Evolutionary conservation across 2,888 invertebrate genomes (phyloP), one percentile per base, ranked within the genome.

Genomic region (Phortica magna): DNA sequence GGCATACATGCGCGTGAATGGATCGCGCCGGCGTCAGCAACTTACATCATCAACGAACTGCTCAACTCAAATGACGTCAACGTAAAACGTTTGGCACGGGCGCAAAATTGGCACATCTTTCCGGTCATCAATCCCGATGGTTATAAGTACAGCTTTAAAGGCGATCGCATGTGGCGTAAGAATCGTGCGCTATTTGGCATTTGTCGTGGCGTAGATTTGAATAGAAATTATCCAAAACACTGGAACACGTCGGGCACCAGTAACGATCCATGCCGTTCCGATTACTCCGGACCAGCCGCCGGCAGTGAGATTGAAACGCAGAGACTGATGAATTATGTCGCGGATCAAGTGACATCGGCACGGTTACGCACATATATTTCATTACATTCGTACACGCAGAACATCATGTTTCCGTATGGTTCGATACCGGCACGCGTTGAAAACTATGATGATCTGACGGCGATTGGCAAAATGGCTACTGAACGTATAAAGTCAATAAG

Each of bases 101-200:
- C 88, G 7, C 90, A 87, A 39, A 96, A 96, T 90, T 96, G 95
- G 94, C 94, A 95, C 89, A 94, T 96, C 77, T 93, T 96, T 88
- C 96, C 96, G 0, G 93, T 95, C 7, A 92, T 94, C 53, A 96
- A 96, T 92, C 96, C 96, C 0, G 96, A 96, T 82, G 95, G 95
- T 0, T 96, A 96, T 89, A 95, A 94, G 82, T 95, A 94, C 87
- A 94, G 94, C 42, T 95, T 95, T 89, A 94, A 94, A 0, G 93
- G 93, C 74, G 95, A 96, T 90, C 94, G 96, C 39, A 93, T 96
- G 83, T 96, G 96, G 96, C 93, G 95, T 80, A 96, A 96, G 92
- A 96, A 96, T 14, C 93, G 96, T 48, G 90, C 84, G 79, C 92
- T 91, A 68, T 92, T 88, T 82, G 91, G 89, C 31, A 80, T 87